Conservation (phyloP, 2,888 invertebrate species). For the Parascotia fuliginaria region DNA sequence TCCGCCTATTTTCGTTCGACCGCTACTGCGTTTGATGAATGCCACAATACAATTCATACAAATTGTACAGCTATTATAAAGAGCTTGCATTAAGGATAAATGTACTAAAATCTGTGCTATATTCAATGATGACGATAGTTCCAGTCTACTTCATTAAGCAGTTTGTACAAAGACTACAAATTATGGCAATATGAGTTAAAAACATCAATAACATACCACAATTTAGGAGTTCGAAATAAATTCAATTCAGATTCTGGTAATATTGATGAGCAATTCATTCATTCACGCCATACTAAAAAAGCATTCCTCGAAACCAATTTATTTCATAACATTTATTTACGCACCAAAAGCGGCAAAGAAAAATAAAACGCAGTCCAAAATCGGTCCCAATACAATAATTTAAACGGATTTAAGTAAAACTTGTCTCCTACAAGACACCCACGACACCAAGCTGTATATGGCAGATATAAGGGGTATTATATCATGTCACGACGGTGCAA, state of each 20-base stretch:
- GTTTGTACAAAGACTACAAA: too few relatives aligned
- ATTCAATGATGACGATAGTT: not conserved
- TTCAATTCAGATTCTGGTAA: not conserved
- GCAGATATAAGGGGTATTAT: conserved; percentile 25
- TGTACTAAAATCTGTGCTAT: not conserved
- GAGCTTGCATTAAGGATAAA: not conserved
- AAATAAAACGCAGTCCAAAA: conserved; percentile 5
- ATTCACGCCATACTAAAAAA: conserved; percentile 10
- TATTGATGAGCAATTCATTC: not conserved
- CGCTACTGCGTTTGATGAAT: not conserved
- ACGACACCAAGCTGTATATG: conserved; percentile 27
- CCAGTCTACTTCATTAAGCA: too few relatives aligned
- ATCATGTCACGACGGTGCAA: conserved; percentile 22
- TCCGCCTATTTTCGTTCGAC: conserved; percentile 17
- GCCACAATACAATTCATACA: not conserved
- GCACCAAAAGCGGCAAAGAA: conserved; percentile 3
- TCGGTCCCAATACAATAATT: conserved; percentile 8
- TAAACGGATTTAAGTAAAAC: conserved; percentile 6
- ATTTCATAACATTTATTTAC: not conserved
- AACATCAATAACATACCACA: not conserved
- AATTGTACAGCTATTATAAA: not conserved
- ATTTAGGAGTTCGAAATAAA: not conserved
- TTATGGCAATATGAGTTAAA: not conserved
- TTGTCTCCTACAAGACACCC: conserved; percentile 16
- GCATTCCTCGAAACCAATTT: conserved; percentile 8